A percentile compares a stretch with the other conserved stretches of the same genome.
phyloP scores from a whole-genome alignment of 2,888 invertebrate genomes.

The Synanthedon myopaeformis region DNA sequence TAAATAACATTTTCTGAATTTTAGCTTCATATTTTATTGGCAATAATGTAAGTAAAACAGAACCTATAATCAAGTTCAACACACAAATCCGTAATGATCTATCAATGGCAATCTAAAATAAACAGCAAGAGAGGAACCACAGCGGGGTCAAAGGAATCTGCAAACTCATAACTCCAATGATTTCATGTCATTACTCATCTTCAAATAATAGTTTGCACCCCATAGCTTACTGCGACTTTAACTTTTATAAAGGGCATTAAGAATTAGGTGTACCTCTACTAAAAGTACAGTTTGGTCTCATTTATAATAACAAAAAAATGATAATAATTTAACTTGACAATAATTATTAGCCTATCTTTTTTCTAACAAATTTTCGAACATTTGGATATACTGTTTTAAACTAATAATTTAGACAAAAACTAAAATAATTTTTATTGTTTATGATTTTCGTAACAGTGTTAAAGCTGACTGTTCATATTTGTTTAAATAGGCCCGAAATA shows the following conservation, averaged over 20 bases:
- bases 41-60: background rate
- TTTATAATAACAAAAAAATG: too few relatives aligned
- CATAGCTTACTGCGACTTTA: conserved; percentile 48
- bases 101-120: conserved; percentile 23
- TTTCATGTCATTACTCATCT: conserved; percentile 59
- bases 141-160: conserved; percentile 52
- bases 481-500: too few relatives aligned
- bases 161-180: conserved; percentile 60
- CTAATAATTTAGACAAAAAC: too few relatives aligned
- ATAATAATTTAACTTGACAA: too few relatives aligned
- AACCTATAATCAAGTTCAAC: conserved; percentile 6
- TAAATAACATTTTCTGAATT: background rate
- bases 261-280: conserved; percentile 11
- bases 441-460: too few relatives aligned
- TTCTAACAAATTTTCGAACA: too few relatives aligned
- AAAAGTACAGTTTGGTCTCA: background rate
- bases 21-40: too few relatives aligned
- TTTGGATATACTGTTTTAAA: too few relatives aligned
- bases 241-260: conserved; percentile 21
- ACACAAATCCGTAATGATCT: conserved; percentile 13
- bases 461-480: too few relatives aligned
- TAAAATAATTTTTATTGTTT: too few relatives aligned
- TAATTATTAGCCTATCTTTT: too few relatives aligned
- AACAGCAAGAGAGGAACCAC: conserved; percentile 13
- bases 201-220: conserved; percentile 66